phyloP scores from a whole-genome alignment of 2,113 vertebrate species.

The Trichechus manatus region DNA sequence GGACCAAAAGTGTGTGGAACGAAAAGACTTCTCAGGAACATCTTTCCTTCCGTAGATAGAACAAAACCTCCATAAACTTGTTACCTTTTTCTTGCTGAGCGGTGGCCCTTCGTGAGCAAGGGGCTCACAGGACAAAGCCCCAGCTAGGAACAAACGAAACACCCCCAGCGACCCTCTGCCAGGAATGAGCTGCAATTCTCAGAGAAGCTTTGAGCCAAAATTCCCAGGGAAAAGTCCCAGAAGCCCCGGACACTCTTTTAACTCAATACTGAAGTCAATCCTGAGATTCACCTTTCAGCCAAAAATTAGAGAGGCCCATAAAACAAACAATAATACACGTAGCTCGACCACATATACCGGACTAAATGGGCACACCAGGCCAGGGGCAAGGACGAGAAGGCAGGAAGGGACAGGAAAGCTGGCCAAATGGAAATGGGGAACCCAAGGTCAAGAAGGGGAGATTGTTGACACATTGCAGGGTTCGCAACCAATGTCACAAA shows the following conservation, averaged over 20 bases:
- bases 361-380: too few relatives aligned
- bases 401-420: too few relatives aligned
- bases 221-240: background rate
- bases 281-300: too few relatives aligned
- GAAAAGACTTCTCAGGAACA: background rate
- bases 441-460: too few relatives aligned
- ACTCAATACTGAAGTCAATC: too few relatives aligned
- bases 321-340: too few relatives aligned
- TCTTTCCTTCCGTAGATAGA: background rate
- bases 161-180: conserved; percentile 27
- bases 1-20: background rate
- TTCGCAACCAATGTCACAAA: too few relatives aligned
- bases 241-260: background rate
- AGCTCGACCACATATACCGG: too few relatives aligned
- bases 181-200: conserved; percentile 51
- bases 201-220: background rate
- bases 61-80: background rate
- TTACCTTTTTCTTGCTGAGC: background rate
- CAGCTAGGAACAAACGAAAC: conserved; percentile 42
- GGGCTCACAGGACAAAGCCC: background rate
- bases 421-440: too few relatives aligned
- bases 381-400: too few relatives aligned
- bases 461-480: too few relatives aligned
- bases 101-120: conserved; percentile 25
- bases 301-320: too few relatives aligned